Evolutionary conservation across 2,888 invertebrate species (phyloP).

Genomic region (Cantharis nigra): DNA sequence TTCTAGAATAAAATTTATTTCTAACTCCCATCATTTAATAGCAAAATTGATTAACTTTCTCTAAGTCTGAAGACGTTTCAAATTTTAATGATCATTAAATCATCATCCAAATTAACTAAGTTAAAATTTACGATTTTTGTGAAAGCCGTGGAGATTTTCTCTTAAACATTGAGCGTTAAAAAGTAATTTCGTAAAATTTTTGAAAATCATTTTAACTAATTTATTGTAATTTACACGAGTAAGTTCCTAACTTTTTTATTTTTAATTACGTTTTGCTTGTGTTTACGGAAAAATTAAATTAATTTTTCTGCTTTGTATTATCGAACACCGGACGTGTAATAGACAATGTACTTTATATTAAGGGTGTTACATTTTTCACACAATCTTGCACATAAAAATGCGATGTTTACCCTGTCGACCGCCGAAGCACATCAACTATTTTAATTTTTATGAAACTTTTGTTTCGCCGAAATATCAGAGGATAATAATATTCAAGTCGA

Average conservation of each 20-base stretch:
- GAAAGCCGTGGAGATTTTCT: background rate
- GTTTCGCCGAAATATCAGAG: background rate
- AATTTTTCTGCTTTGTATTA: background rate
- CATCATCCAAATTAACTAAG: background rate
- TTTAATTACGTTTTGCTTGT: background rate
- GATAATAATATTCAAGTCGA: background rate
- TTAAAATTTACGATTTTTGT: background rate
- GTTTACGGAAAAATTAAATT: background rate
- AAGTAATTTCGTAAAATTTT: background rate
- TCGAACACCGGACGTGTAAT: background rate
- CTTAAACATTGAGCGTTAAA: background rate
- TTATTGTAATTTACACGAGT: background rate
- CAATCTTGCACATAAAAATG: background rate
- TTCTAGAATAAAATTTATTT: background rate
- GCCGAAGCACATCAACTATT: background rate
- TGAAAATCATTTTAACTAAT: background rate
- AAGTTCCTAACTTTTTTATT: background rate
- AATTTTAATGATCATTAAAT: background rate
- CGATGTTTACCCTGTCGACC: background rate
- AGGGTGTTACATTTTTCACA: background rate
- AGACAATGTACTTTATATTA: background rate
- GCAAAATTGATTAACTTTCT: background rate
- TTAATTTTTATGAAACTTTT: background rate
- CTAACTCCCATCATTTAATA: background rate
- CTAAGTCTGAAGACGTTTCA: background rate